A percentile compares a stretch with the other conserved stretches of the same genome.
These are phyloP conservation scores for Serinus canaria DNA, from an alignment of 2,113 vertebrate genomes.

Conservation along the genomic window DNA sequence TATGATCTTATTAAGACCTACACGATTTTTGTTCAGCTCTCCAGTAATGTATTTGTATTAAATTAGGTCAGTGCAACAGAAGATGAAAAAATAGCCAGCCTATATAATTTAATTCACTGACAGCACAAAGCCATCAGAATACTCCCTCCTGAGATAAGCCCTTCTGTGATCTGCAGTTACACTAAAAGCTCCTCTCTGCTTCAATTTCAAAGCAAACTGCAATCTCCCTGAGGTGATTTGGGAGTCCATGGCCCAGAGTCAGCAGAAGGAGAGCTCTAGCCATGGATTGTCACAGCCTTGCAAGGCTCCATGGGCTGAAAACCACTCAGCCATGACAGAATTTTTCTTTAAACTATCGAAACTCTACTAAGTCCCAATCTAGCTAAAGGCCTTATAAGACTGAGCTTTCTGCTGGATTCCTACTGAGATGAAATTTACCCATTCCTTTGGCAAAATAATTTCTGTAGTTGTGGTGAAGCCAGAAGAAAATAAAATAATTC, in stretches of 20 bases:
- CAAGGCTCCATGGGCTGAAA: not conserved
- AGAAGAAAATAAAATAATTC: not conserved
- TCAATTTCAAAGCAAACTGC: constrained; percentile 28
- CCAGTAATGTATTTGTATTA: constrained; percentile 6
- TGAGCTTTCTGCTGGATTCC: not conserved
- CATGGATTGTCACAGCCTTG: not conserved
- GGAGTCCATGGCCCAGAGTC: not conserved
- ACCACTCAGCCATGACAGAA: not conserved
- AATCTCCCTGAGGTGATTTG: not conserved
- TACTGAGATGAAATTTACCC: not conserved
- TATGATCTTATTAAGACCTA: constrained; percentile 45
- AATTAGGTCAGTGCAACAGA: not conserved
- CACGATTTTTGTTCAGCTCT: not conserved
- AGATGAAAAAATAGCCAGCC: constrained; percentile 10
- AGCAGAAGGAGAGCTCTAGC: not conserved
- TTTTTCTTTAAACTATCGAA: not conserved
- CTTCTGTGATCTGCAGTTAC: not conserved
- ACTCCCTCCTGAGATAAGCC: constrained; percentile 2
- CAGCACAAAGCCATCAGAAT: not conserved
- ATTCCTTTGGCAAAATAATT: not conserved
- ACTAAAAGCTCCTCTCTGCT: not conserved
- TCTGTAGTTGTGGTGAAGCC: not conserved
- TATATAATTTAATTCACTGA: not conserved
- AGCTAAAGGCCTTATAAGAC: not conserved
- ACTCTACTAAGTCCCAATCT: not conserved